A percentile compares a stretch with the other conserved stretches of the same genome.
Evolutionary conservation across 2,797 vertebrate species (phyloP).

Genomic region (Xerus rutilus): DNA sequence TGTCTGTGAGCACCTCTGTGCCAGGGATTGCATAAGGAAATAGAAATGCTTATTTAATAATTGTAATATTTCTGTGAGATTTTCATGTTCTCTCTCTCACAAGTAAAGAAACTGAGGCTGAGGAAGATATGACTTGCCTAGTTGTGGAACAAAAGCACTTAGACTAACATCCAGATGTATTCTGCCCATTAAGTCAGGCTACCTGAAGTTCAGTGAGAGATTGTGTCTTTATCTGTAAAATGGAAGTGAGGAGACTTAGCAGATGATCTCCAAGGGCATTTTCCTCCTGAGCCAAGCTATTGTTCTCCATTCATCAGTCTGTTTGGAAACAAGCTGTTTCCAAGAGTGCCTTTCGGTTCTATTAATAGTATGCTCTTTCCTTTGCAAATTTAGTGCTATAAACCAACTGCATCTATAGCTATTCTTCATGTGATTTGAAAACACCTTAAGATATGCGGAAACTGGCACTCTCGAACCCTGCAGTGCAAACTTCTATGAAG

Average conservation of each 20-base stretch:
- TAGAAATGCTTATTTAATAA: not conserved
- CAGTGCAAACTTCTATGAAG: not conserved
- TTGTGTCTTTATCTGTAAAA: not conserved
- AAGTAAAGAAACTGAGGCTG: not conserved
- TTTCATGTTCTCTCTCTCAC: not conserved
- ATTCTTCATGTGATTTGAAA: constrained; percentile 43
- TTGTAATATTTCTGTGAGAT: not conserved
- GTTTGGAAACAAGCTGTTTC: not conserved
- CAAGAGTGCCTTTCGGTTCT: not conserved
- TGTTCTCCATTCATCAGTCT: not conserved
- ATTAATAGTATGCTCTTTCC: not conserved
- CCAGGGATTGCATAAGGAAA: not conserved
- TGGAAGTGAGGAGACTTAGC: not conserved
- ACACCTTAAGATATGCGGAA: not conserved
- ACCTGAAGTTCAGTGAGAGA: not conserved
- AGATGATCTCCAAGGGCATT: not conserved
- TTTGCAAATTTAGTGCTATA: not conserved
- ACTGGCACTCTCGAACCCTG: not conserved
- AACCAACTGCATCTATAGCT: not conserved
- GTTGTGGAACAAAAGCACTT: not conserved
- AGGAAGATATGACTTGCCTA: not conserved
- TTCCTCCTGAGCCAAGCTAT: not conserved
- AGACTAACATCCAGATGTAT: not conserved
- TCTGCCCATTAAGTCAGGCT: not conserved
- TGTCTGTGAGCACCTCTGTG: not conserved